phyloP scores from a whole-genome alignment of 2,888 invertebrate species.

The Helicoverpa assulta region DNA sequence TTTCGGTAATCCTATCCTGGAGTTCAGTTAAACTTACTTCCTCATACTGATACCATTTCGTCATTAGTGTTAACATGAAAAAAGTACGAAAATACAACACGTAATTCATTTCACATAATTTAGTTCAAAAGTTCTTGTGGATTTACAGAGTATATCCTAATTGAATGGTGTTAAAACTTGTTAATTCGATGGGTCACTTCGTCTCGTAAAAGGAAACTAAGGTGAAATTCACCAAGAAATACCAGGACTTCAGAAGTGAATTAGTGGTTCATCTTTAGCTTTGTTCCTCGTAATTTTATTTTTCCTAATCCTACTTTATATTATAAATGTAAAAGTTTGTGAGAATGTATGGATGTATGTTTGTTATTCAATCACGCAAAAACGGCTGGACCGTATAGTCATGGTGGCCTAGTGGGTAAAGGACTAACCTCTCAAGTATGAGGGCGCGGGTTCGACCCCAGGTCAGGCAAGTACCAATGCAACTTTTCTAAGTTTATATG shows the following conservation, averaged over 20 bases:
- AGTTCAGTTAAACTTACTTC: no score
- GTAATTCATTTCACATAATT: slow-evolving; percentile 11
- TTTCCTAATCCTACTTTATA: not conserved
- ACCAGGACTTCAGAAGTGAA: slow-evolving; percentile 28
- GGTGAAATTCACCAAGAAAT: slow-evolving; percentile 27
- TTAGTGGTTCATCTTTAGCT: slow-evolving; percentile 41
- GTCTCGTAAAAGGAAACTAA: slow-evolving; percentile 46
- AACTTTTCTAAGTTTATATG: no score
- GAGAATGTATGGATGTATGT: no score
- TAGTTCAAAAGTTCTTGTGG: not conserved
- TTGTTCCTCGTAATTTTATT: not conserved
- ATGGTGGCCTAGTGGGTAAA: no score
- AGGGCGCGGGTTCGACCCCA: no score
- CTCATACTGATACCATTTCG: not conserved
- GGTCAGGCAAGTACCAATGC: no score
- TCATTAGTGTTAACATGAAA: not conserved
- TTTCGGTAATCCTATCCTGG: no score
- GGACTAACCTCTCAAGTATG: no score
- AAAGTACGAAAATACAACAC: not conserved
- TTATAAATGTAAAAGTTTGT: no score
- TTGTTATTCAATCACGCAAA: no score
- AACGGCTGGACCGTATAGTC: no score
- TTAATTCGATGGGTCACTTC: slow-evolving; percentile 29
- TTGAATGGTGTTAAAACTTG: slow-evolving; percentile 33
- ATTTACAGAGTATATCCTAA: slow-evolving; percentile 2